Evolutionary conservation across 2,888 invertebrate genomes (phyloP).

Genomic region (Athetis lepigone): DNA sequence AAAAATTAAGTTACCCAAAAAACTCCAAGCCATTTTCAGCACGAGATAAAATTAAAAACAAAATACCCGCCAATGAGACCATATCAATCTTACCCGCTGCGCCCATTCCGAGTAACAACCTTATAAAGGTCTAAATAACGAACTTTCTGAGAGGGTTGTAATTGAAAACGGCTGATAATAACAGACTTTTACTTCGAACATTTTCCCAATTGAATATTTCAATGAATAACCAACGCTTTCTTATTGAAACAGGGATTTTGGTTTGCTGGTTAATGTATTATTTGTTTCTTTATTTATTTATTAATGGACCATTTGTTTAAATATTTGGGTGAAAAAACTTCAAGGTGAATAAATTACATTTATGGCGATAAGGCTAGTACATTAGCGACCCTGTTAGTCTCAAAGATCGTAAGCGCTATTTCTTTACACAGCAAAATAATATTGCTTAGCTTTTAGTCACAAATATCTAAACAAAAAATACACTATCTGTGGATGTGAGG

Average conservation of each 20-base stretch:
- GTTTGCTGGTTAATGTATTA: slow-evolving; percentile 12
- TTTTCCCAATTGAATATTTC: slow-evolving; percentile 42
- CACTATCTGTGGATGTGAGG: too few species aligned
- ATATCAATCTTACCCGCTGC: slow-evolving; percentile 32
- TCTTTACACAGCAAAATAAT: too few species aligned
- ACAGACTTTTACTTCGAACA: slow-evolving; percentile 49
- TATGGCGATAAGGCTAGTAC: too few species aligned
- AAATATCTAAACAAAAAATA: too few species aligned
- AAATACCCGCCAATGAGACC: slow-evolving; percentile 11
- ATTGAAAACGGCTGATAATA: slow-evolving; percentile 68
- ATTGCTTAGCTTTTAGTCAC: too few species aligned
- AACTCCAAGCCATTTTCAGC: not conserved
- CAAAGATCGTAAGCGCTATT: too few species aligned
- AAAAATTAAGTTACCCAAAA: too few species aligned
- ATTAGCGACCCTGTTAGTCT: too few species aligned
- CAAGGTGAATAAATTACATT: too few species aligned
- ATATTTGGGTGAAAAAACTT: too few species aligned
- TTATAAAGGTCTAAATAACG: slow-evolving; percentile 56
- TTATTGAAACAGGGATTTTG: slow-evolving; percentile 21
- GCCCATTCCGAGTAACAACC: slow-evolving; percentile 31
- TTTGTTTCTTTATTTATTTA: not conserved
- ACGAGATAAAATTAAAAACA: not conserved
- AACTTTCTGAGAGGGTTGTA: slow-evolving; percentile 60
- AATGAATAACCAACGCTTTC: slow-evolving; percentile 40
- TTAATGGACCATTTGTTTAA: too few species aligned